Conservation (phyloP, 2,888 invertebrate species). For the Drosophila leonis region DNA sequence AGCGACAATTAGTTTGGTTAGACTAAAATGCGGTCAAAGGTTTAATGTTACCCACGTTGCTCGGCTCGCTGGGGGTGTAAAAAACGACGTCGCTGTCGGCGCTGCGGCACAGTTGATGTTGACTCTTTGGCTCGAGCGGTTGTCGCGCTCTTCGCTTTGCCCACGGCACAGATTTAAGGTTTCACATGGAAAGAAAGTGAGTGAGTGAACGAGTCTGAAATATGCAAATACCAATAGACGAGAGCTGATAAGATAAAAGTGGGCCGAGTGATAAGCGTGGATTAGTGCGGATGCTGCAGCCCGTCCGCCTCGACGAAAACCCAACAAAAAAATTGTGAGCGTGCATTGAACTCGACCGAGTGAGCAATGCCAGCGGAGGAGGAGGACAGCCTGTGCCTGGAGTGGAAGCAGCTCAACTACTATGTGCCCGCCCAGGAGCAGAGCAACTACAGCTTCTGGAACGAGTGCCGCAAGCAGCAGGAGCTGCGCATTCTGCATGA, state of each 20-base stretch:
- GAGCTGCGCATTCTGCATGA: slow-evolving; percentile 80
- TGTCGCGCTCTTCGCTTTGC: slow-evolving; percentile 25
- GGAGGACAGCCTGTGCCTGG: slow-evolving; percentile 72
- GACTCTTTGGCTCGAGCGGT: slow-evolving; percentile 56
- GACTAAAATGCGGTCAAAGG: slow-evolving; percentile 69
- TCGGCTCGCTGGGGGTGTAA: slow-evolving; percentile 54
- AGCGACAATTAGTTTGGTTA: slow-evolving; percentile 55
- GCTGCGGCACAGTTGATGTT: slow-evolving; percentile 59
- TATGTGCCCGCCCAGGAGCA: slow-evolving; percentile 83
- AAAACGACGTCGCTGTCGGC: slow-evolving; percentile 49
- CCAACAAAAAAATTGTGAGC: not conserved
- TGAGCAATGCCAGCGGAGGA: slow-evolving; percentile 35
- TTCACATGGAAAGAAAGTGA: slow-evolving; percentile 24
- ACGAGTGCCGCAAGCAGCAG: slow-evolving; percentile 76
- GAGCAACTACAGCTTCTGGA: slow-evolving; percentile 84
- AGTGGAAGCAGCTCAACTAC: slow-evolving; percentile 84
- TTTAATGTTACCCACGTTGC: slow-evolving; percentile 62
- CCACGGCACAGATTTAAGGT: slow-evolving; percentile 53
- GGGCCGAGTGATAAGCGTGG: slow-evolving; percentile 28
- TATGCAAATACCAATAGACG: slow-evolving; percentile 30
- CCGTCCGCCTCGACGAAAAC: not conserved
- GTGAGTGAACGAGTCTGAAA: slow-evolving; percentile 16
- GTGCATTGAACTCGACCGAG: slow-evolving; percentile 57
- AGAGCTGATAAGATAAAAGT: slow-evolving; percentile 50
- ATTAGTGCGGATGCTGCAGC: slow-evolving; percentile 36